Conservation (phyloP, 2,113 vertebrate genomes). For the Microcebus lehilahytsara region DNA sequence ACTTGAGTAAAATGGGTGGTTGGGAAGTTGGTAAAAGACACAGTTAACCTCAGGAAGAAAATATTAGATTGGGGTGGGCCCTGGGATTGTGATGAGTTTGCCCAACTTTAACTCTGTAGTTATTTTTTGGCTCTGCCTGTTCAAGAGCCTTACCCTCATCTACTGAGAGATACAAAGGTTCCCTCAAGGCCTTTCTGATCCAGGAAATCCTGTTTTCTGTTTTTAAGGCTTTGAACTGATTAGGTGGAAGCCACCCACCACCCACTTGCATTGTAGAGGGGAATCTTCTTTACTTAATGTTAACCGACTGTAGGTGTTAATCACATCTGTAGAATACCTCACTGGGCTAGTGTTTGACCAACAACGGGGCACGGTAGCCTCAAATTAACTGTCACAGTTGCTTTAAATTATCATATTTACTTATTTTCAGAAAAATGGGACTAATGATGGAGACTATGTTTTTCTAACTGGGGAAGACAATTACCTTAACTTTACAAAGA, state of each 20-base stretch:
- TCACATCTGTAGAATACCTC: background rate
- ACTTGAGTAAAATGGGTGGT: background rate
- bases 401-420: background rate
- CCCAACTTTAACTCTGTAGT: background rate
- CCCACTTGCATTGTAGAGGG: background rate
- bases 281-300: background rate
- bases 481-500: slow-evolving; percentile 93
- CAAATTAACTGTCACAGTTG: background rate
- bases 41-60: background rate
- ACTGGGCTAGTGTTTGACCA: background rate
- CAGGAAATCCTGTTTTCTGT: background rate
- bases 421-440: slow-evolving; percentile 90
- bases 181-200: background rate
- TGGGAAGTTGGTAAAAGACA: background rate
- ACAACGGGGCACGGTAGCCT: background rate
- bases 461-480: slow-evolving; percentile 90
- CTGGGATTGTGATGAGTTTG: background rate
- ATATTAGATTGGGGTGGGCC: background rate
- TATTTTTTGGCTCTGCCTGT: background rate
- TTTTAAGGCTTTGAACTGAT: background rate
- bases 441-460: slow-evolving; percentile 92
- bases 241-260: background rate
- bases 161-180: background rate
- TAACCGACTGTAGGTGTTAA: background rate
- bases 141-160: background rate